phyloP scores from a whole-genome alignment of 2,797 vertebrate genomes.

The Bufotes viridis region DNA sequence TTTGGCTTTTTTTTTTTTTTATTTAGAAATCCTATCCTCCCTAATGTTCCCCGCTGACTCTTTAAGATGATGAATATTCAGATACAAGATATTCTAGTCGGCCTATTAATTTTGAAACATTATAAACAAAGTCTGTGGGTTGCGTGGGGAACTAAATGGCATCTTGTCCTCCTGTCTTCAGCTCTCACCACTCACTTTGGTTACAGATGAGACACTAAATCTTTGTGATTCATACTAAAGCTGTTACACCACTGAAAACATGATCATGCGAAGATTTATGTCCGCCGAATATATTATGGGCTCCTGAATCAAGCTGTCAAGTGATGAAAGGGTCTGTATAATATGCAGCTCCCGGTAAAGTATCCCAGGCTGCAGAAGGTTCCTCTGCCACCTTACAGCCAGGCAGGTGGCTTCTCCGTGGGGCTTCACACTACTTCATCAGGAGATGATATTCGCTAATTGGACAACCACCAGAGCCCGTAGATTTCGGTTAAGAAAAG shows the following conservation, averaged over 20 bases:
- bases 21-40: too few species aligned
- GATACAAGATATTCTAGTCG: neutral
- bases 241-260: constrained; percentile 21
- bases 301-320: constrained; percentile 37
- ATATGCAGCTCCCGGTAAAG: constrained; percentile 16
- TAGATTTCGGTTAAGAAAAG: neutral
- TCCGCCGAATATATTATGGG: neutral
- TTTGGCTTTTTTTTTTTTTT: too few species aligned
- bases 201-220: constrained; percentile 28
- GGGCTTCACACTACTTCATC: neutral
- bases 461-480: neutral
- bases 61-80: neutral
- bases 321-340: neutral
- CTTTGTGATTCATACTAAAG: constrained; percentile 36
- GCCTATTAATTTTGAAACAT: neutral
- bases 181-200: constrained; percentile 17
- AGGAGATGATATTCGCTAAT: neutral
- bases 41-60: too few species aligned
- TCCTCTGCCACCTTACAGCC: neutral
- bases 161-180: neutral
- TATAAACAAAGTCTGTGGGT: neutral
- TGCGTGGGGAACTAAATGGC: neutral
- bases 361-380: neutral
- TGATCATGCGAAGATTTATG: constrained; percentile 38
- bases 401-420: neutral